A percentile compares a stretch with the other conserved stretches of the same genome.
phyloP scores from a whole-genome alignment of 2,888 invertebrate species.

The Empis livida region DNA sequence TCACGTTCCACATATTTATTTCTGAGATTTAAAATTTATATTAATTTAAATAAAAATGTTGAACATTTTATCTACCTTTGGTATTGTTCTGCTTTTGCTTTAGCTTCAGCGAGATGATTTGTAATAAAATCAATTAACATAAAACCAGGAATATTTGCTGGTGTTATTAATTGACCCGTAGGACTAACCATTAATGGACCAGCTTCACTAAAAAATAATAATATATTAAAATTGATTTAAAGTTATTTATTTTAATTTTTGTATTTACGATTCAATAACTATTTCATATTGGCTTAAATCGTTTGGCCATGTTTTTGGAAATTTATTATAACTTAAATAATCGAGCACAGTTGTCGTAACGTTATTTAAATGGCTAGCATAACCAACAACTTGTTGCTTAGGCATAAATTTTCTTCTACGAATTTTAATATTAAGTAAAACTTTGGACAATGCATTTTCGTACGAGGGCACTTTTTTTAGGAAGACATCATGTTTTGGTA shows the following conservation, averaged over 20 bases:
- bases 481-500: constrained; percentile 59
- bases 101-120: constrained; percentile 62
- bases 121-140: constrained; percentile 74
- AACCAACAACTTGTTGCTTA: constrained; percentile 73
- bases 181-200: constrained; percentile 89
- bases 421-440: constrained; percentile 71
- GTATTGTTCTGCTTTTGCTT: constrained; percentile 55
- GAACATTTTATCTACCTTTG: constrained; percentile 44
- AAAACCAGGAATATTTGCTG: constrained; percentile 79
- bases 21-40: constrained; percentile 34
- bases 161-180: constrained; percentile 85
- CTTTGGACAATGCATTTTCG: constrained; percentile 71
- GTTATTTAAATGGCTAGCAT: constrained; percentile 70
- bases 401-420: constrained; percentile 84
- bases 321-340: constrained; percentile 49
- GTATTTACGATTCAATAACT: constrained; percentile 75
- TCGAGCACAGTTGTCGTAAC: constrained; percentile 77
- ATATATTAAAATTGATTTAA: background rate
- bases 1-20: constrained; percentile 70
- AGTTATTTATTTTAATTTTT: background rate
- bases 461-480: constrained; percentile 65
- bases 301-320: constrained; percentile 59
- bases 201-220: constrained; percentile 54
- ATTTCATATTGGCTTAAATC: constrained; percentile 64
- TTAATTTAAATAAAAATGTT: background rate